phyloP scores from a whole-genome alignment of 2,888 invertebrate species.

The Chrysomela aeneicollis region DNA sequence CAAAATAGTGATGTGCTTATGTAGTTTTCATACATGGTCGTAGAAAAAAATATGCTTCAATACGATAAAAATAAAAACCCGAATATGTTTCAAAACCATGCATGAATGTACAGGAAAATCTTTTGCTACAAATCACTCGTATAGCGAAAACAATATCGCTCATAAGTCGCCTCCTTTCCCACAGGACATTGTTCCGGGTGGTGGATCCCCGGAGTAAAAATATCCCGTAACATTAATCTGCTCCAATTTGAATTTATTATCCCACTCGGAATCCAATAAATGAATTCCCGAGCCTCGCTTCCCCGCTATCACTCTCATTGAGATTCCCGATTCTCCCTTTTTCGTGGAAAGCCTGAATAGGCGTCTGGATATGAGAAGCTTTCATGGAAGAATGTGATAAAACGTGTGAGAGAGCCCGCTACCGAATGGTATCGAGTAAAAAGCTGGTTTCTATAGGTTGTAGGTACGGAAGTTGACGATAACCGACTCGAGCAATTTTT shows the following conservation, averaged over 20 bases:
- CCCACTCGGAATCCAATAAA: constrained; percentile 30
- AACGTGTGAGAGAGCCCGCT: constrained; percentile 1
- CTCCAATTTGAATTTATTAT: constrained; percentile 31
- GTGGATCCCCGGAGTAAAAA: constrained; percentile 4
- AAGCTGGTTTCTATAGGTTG: not conserved
- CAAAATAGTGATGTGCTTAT: no score
- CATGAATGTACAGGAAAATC: no score
- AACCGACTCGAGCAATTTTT: not conserved
- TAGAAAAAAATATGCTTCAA: no score
- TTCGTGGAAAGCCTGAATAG: constrained; percentile 6
- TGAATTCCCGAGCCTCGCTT: constrained; percentile 25
- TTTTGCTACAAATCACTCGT: not conserved
- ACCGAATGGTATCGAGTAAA: not conserved
- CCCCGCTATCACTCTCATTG: constrained; percentile 24
- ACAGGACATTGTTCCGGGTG: not conserved
- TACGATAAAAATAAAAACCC: no score
- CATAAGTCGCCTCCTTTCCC: not conserved
- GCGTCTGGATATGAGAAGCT: constrained; percentile 11
- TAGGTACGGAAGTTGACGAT: not conserved
- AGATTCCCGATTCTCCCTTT: constrained; percentile 14
- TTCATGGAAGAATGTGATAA: constrained; percentile 21
- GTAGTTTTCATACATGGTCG: no score
- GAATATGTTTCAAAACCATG: no score
- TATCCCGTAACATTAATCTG: constrained; percentile 13
- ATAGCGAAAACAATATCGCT: not conserved